phyloP scores from a whole-genome alignment of 2,888 invertebrate species.

The Pandemis cinnamomeana region DNA sequence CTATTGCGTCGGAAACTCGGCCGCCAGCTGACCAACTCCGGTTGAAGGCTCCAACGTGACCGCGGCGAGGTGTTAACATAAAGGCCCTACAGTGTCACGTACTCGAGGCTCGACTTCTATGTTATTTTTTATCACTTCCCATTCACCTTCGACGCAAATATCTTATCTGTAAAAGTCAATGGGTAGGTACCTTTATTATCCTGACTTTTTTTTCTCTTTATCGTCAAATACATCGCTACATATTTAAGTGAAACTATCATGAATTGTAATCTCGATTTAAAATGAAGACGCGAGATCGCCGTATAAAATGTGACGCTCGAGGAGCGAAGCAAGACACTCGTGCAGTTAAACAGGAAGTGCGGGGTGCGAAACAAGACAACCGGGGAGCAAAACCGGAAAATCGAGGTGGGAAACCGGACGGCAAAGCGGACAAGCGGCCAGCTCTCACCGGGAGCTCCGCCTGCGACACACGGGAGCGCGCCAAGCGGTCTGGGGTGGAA shows the following conservation, averaged over 20 bases:
- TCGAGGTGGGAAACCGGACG: conserved; percentile 42
- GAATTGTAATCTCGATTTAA: conserved; percentile 50
- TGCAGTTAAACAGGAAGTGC: conserved; percentile 52
- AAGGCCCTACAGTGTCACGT: conserved; percentile 71
- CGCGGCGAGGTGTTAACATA: conserved; percentile 69
- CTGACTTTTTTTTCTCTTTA: conserved; percentile 49
- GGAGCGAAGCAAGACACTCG: conserved; percentile 52
- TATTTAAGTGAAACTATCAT: conserved; percentile 46
- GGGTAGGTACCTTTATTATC: conserved; percentile 56
- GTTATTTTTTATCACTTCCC: conserved; percentile 70
- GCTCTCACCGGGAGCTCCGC: conserved; percentile 45
- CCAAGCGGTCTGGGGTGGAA: conserved; percentile 75
- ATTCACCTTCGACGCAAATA: conserved; percentile 73
- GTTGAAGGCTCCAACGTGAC: conserved; percentile 75
- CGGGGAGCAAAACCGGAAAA: conserved; percentile 49
- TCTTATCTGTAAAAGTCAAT: conserved; percentile 67
- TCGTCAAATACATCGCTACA: conserved; percentile 48
- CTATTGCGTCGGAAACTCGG: conserved; percentile 1
- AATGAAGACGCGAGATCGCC: conserved; percentile 74
- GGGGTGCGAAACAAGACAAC: conserved; percentile 53
- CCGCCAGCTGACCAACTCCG: conserved; percentile 44
- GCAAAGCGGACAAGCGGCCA: conserved; percentile 44
- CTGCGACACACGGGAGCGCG: conserved; percentile 51
- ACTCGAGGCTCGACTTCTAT: conserved; percentile 61
- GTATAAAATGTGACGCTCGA: conserved; percentile 58